These are phyloP conservation scores for Onychorhynchus coronatus DNA, from an alignment of 2,113 vertebrate genomes.

Conservation along the genomic window DNA sequence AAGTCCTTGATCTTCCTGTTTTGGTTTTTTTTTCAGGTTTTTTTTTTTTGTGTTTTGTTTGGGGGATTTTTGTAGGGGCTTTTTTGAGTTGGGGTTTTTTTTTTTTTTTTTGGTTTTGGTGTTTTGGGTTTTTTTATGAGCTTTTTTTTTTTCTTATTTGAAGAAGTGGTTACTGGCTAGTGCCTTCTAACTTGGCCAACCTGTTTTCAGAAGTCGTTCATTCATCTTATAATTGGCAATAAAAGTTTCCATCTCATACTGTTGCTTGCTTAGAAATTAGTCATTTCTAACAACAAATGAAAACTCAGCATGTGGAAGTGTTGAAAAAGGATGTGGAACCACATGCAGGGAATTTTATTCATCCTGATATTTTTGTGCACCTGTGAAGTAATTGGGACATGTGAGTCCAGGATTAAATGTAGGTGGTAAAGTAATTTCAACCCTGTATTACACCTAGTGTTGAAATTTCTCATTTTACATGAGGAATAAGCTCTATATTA, in stretches of 20 bases:
- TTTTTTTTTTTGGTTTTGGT: not conserved
- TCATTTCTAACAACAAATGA: not conserved
- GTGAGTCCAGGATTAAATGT: not conserved
- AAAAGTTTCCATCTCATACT: constrained; percentile 2
- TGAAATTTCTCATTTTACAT: not conserved
- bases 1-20: not conserved
- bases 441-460: not conserved
- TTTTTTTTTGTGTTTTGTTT: not conserved
- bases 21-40: not conserved
- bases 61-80: accelerated
- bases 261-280: constrained; percentile 32
- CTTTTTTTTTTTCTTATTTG: not conserved
- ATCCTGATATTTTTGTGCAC: not conserved
- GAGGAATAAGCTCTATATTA: not conserved
- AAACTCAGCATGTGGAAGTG: not conserved
- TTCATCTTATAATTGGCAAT: constrained; percentile 18
- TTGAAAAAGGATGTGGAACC: not conserved
- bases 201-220: constrained; percentile 4
- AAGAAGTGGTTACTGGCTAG: not conserved
- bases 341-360: not conserved
- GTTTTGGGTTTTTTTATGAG: not conserved
- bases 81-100: not conserved
- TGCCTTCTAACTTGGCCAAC: not conserved
- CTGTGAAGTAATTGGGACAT: not conserved
- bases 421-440: constrained; percentile 1